These are phyloP conservation scores for Zonitis immaculata DNA, from an alignment of 2,888 invertebrate genomes.

Conservation along the genomic window DNA sequence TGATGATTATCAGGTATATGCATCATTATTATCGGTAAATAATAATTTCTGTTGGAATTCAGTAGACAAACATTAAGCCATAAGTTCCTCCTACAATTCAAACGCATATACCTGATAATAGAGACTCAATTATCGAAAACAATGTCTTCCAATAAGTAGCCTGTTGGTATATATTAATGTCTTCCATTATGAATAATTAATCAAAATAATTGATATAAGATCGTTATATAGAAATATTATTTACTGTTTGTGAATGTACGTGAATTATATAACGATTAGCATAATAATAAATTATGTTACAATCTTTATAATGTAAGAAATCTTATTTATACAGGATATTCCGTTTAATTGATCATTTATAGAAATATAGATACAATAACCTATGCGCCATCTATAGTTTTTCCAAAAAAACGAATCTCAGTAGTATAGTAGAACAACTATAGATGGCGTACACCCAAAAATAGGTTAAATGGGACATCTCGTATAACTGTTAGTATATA, in stretches of 20 bases:
- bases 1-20: neutral
- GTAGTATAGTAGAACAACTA: too few species aligned
- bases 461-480: neutral
- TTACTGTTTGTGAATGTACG: slow-evolving; percentile 27
- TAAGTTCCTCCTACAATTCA: too few species aligned
- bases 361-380: too few species aligned
- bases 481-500: slow-evolving; percentile 22
- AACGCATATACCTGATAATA: neutral
- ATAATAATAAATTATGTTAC: slow-evolving; percentile 5
- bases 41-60: too few species aligned
- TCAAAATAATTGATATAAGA: slow-evolving; percentile 21
- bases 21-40: neutral
- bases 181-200: slow-evolving; percentile 30
- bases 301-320: slow-evolving; percentile 15
- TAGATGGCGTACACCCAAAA: too few species aligned
- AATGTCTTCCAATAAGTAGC: slow-evolving; percentile 31
- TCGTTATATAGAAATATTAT: slow-evolving; percentile 23
- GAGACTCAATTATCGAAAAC: slow-evolving; percentile 10
- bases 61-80: too few species aligned
- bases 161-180: slow-evolving; percentile 30
- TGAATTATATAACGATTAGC: neutral
- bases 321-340: neutral
- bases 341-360: neutral
- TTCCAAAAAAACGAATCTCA: too few species aligned
- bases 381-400: too few species aligned